Percentiles rank a stretch among this genome's conserved stretches.
These are phyloP conservation scores for Eledone cirrhosa DNA, from an alignment of 2,888 invertebrate species.

Conservation along the genomic window DNA sequence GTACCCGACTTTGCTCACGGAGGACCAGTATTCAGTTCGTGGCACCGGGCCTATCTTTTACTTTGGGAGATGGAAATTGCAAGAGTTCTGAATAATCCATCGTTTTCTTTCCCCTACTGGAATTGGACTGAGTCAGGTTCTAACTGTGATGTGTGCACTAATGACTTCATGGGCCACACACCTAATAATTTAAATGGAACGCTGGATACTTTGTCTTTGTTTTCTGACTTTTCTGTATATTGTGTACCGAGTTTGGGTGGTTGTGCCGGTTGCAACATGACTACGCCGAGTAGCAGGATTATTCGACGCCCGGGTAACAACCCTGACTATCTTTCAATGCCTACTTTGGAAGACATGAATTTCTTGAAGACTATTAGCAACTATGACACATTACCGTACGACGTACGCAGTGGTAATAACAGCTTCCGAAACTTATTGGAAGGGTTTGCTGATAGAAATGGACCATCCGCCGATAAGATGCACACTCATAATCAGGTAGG, in stretches of 20 bases:
- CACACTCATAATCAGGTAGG: slow-evolving; percentile 21
- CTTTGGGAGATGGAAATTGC: slow-evolving; percentile 34
- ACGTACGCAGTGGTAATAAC: not conserved
- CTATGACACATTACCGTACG: slow-evolving; percentile 17
- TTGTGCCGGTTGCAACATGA: not conserved
- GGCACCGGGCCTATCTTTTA: slow-evolving; percentile 39
- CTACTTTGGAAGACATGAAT: not conserved
- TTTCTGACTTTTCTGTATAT: not conserved
- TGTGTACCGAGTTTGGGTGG: not conserved
- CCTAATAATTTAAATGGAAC: not conserved
- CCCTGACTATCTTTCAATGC: not conserved
- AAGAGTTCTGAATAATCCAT: not conserved
- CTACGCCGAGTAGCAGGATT: not conserved
- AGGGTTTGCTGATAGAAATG: slow-evolving; percentile 26
- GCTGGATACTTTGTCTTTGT: not conserved
- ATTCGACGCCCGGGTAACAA: slow-evolving; percentile 7
- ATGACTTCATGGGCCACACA: slow-evolving; percentile 17
- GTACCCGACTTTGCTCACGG: slow-evolving; percentile 40
- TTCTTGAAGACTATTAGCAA: not conserved
- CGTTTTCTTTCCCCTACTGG: slow-evolving; percentile 34
- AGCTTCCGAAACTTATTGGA: slow-evolving; percentile 28
- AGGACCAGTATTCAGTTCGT: slow-evolving; percentile 41
- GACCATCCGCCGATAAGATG: slow-evolving; percentile 5
- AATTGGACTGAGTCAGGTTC: slow-evolving; percentile 31
- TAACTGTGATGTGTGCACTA: slow-evolving; percentile 26